phyloP scores from a whole-genome alignment of 2,797 vertebrate genomes.

The Karalla daura region DNA sequence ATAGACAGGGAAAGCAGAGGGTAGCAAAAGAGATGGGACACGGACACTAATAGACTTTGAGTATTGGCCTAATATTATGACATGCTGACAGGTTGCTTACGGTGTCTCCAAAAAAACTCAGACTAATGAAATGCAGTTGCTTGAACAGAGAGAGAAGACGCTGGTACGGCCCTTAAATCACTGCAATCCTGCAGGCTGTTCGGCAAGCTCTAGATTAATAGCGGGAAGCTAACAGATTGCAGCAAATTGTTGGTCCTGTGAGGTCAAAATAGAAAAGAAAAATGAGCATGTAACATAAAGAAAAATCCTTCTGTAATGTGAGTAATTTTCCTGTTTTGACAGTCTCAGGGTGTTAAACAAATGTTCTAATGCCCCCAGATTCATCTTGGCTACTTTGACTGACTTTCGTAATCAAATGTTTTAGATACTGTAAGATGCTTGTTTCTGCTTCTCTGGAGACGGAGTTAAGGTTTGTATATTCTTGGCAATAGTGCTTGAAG shows the following conservation, averaged over 20 bases:
- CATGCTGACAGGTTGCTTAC: conserved; percentile 88
- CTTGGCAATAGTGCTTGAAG: conserved; percentile 30
- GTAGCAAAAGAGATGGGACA: conserved; percentile 17
- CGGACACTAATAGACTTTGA: conserved; percentile 87
- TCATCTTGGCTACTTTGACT: conserved; percentile 35
- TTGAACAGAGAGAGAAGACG: conserved; percentile 87
- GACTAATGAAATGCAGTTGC: conserved; percentile 91
- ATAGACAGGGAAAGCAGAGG: conserved; percentile 69
- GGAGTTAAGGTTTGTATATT: conserved; percentile 46
- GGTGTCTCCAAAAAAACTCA: conserved; percentile 83
- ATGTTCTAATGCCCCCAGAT: conserved; percentile 44
- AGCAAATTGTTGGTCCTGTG: conserved; percentile 80
- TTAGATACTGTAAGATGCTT: conserved; percentile 43
- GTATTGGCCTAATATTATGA: conserved; percentile 91
- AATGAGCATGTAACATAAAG: conserved; percentile 40
- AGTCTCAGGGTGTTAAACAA: conserved; percentile 57
- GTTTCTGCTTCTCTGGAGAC: conserved; percentile 38
- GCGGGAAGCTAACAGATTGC: conserved; percentile 86
- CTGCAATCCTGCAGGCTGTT: conserved; percentile 85
- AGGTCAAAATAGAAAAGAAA: conserved; percentile 45
- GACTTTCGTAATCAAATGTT: conserved; percentile 53
- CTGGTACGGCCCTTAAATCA: conserved; percentile 91
- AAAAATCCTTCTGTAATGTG: conserved; percentile 42
- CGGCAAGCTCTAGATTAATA: conserved; percentile 90
- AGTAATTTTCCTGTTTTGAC: conserved; percentile 55